Percentiles rank a stretch among this genome's conserved stretches.
phyloP scores from a whole-genome alignment of 2,888 invertebrate species.

The Sarcophaga variegata region DNA sequence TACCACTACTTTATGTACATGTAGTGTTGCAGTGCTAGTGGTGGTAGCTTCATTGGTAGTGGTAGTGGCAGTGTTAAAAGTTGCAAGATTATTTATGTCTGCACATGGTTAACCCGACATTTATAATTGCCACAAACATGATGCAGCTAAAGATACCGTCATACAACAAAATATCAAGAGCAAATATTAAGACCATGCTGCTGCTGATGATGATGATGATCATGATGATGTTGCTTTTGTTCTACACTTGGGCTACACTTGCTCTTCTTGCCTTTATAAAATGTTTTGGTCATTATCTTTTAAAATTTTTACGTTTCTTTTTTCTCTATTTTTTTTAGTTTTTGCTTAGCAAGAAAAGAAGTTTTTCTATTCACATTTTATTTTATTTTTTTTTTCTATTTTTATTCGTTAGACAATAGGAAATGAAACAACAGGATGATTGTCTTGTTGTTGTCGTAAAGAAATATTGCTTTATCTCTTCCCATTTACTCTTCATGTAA shows the following conservation, averaged over 20 bases:
- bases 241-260: no score
- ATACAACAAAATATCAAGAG: conserved; percentile 19
- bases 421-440: conserved; percentile 66
- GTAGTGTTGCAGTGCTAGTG: not conserved
- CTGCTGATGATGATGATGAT: conserved; percentile 3
- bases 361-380: conserved; percentile 17
- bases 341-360: not conserved
- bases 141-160: conserved; percentile 50
- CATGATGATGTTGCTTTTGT: conserved; percentile 10
- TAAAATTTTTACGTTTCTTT: conserved; percentile 27
- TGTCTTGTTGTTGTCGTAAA: conserved; percentile 40
- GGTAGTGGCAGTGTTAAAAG: conserved; percentile 24
- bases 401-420: conserved; percentile 52
- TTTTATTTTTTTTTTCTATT: conserved; percentile 19
- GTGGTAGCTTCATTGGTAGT: conserved; percentile 1
- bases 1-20: conserved; percentile 9
- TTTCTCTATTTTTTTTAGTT: not conserved
- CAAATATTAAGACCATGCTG: conserved; percentile 40
- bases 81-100: conserved; percentile 69
- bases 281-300: conserved; percentile 36
- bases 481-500: conserved; percentile 18
- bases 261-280: not conserved
- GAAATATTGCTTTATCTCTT: conserved; percentile 57
- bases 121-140: conserved; percentile 70
- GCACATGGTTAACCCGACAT: conserved; percentile 70